Evolutionary conservation across 23 tunicate species (phyloP).

Genomic region (Styela plicata): DNA sequence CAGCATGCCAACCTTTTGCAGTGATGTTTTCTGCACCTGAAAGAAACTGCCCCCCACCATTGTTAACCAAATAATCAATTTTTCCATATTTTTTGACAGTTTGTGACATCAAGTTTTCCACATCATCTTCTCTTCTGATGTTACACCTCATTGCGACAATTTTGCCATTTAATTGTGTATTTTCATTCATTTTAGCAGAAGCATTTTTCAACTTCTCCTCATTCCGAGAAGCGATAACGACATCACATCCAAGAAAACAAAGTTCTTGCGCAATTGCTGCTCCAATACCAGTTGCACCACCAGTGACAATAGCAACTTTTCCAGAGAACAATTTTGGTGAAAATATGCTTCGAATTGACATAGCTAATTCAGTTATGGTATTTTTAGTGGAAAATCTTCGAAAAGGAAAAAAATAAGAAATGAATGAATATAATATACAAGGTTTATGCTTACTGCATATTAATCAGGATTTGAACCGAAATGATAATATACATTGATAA

Average conservation of each 20-base stretch:
- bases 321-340: slow-evolving; percentile 12
- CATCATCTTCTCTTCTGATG: slow-evolving; percentile 21
- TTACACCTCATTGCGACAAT: slow-evolving; percentile 21
- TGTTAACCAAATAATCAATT: slow-evolving; percentile 35
- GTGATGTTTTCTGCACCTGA: slow-evolving; percentile 35
- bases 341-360: slow-evolving; percentile 29
- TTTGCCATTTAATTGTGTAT: slow-evolving; percentile 6
- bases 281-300: slow-evolving; percentile 53
- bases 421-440: too few relatives aligned
- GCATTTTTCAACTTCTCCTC: slow-evolving; percentile 31
- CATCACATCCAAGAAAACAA: slow-evolving; percentile 23
- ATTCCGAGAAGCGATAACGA: slow-evolving; percentile 40
- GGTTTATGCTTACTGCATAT: too few relatives aligned
- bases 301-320: slow-evolving; percentile 38
- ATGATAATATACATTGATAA: too few relatives aligned
- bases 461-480: too few relatives aligned
- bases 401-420: too few relatives aligned
- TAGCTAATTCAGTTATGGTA: too few relatives aligned
- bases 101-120: slow-evolving; percentile 2
- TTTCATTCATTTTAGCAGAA: slow-evolving; percentile 16
- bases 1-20: slow-evolving; percentile 46
- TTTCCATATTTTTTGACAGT: slow-evolving; percentile 34
- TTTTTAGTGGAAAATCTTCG: too few relatives aligned
- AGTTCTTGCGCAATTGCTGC: slow-evolving; percentile 42
- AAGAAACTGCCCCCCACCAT: slow-evolving; percentile 51